Evolutionary conservation across 2,113 vertebrate genomes (phyloP), one percentile per base, ranked within the genome.

Genomic region (Nyctereutes procyonoides): DNA sequence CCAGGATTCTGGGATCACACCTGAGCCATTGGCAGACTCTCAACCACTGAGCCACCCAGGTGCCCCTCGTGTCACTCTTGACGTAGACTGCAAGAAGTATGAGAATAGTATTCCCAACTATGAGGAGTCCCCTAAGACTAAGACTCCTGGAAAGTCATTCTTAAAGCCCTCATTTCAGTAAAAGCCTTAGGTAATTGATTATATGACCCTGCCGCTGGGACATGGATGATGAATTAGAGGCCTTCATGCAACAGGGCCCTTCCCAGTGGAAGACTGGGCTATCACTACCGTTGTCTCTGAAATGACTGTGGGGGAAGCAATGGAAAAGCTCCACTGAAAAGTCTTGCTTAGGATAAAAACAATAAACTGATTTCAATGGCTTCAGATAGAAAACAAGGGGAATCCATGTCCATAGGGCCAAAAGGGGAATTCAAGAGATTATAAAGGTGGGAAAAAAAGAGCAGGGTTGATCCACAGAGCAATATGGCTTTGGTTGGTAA

Each of bases 291-390:
- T 87, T 87, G 81, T 93, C 51, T 43, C 86, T 87, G 32, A 62
- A 89, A 86, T 53, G 13, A 48, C 30, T 28, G 22, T 38, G 43
- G 12, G 5, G 74, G 8, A 38, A 90, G 58, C 15, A 90, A 53
- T 82, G 62, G 74, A 77, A 93, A 93, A 88, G 62, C n/a, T 51
- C 32, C 28, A 73, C 55, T 84, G n/a, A 82, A 91, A 83, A 28
- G 13, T 90, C 71, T 19, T 85, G 22, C 85, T 93, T 81, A 73
- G 26, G 4, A 89, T 86, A n/a, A 92, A 88, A 82, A 22, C 35
- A 92, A 24, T 17, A 67, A 76, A 89, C 53, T 77, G 38, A 24
- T 77, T 77, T 77, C 24, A 58, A 3, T n/a, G 24, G 26, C 86
- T 84, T 90, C 55, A 43, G 60, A n/a, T 63, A 24, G 55, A 86